Evolutionary conservation across 2,888 invertebrate species (phyloP).

Genomic region (Lissonota sp.): DNA sequence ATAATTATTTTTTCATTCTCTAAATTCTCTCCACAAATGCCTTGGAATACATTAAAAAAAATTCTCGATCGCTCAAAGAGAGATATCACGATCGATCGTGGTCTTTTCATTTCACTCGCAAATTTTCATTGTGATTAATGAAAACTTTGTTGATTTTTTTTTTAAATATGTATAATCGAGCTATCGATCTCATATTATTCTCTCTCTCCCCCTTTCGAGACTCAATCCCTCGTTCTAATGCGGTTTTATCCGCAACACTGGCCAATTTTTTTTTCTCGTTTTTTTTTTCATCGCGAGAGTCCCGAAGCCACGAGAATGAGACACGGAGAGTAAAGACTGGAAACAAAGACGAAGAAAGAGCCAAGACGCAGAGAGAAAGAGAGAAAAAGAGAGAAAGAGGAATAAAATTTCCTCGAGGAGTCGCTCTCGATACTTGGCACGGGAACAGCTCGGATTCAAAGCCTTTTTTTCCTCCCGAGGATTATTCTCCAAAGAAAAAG

Average conservation of each 20-base stretch:
- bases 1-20: neutral
- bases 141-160: neutral
- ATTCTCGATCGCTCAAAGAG: slow-evolving; percentile 31
- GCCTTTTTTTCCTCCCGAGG: slow-evolving; percentile 20
- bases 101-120: slow-evolving; percentile 3
- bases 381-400: slow-evolving; percentile 5
- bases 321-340: slow-evolving; percentile 4
- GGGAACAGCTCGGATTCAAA: slow-evolving; percentile 23
- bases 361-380: slow-evolving; percentile 2
- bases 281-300: neutral
- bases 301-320: slow-evolving; percentile 21
- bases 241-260: slow-evolving; percentile 55
- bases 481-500: slow-evolving; percentile 25
- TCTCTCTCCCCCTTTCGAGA: slow-evolving; percentile 26
- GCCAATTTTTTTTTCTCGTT: slow-evolving; percentile 52
- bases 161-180: slow-evolving; percentile 11
- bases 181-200: slow-evolving; percentile 29
- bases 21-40: slow-evolving; percentile 37
- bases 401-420: slow-evolving; percentile 20
- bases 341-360: neutral
- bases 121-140: slow-evolving; percentile 16
- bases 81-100: slow-evolving; percentile 3
- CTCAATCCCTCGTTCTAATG: slow-evolving; percentile 42
- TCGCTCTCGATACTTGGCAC: slow-evolving; percentile 57
- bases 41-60: slow-evolving; percentile 40